Evolutionary conservation across 2,888 invertebrate genomes (phyloP).

Genomic region (Ichneumoninae sp.): DNA sequence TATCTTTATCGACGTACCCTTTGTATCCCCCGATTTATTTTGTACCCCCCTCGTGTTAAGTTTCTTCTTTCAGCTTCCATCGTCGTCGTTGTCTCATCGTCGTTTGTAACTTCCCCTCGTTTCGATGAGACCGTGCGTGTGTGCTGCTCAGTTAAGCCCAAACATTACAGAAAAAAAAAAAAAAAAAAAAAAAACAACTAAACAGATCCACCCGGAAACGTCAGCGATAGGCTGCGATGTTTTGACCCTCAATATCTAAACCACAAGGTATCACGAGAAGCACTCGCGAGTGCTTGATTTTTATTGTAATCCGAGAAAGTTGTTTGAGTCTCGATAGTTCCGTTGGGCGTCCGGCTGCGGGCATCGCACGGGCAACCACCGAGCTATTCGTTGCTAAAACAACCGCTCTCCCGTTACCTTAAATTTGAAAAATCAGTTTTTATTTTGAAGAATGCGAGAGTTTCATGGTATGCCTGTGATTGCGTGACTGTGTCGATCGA

Average conservation of each 20-base stretch:
- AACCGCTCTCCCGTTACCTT: slow-evolving; percentile 10
- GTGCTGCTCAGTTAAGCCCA: slow-evolving; percentile 25
- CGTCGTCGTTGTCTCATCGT: slow-evolving; percentile 32
- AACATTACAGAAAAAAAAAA: neutral
- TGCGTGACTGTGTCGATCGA: slow-evolving; percentile 41
- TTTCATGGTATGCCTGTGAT: slow-evolving; percentile 34
- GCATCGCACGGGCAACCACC: slow-evolving; percentile 53
- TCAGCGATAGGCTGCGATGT: slow-evolving; percentile 21
- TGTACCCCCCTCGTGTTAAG: slow-evolving; percentile 40
- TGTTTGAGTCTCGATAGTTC: neutral
- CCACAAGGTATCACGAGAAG: neutral
- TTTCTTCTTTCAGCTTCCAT: slow-evolving; percentile 58
- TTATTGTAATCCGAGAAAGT: slow-evolving; percentile 14
- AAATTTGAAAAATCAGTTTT: slow-evolving; percentile 11
- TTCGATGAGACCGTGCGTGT: slow-evolving; percentile 17
- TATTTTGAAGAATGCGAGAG: neutral
- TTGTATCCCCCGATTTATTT: slow-evolving; percentile 1
- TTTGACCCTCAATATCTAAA: neutral
- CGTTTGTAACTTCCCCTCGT: slow-evolving; percentile 11
- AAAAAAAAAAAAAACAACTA: no score
- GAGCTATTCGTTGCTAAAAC: slow-evolving; percentile 2
- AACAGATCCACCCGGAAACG: slow-evolving; percentile 41
- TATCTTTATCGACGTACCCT: slow-evolving; percentile 9
- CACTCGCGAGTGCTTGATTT: neutral
- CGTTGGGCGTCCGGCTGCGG: slow-evolving; percentile 52